Conservation (phyloP, 2,797 vertebrate genomes). For the Petrocephalus sullivani region DNA sequence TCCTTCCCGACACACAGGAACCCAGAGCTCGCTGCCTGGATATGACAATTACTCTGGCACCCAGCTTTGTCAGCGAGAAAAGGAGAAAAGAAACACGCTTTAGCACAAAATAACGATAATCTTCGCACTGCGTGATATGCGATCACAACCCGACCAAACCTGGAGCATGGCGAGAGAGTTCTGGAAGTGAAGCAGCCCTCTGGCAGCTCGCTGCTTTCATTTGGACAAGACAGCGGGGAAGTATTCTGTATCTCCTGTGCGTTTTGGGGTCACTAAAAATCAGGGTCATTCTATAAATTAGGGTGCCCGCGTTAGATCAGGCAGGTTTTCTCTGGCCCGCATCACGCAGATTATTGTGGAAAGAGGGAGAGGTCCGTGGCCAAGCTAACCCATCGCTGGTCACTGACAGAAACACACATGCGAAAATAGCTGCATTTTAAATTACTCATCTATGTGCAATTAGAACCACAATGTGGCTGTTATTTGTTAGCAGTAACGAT, state of each 20-base stretch:
- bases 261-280: background rate
- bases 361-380: background rate
- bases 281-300: background rate
- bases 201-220: background rate
- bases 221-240: background rate
- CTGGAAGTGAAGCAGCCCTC: background rate
- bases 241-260: background rate
- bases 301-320: background rate
- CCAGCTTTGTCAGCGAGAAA: constrained; percentile 35
- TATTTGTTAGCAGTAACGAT: background rate
- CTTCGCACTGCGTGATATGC: background rate
- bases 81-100: constrained; percentile 27
- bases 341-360: background rate
- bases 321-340: background rate
- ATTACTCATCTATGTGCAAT: background rate
- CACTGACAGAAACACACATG: constrained; percentile 10
- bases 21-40: constrained; percentile 55
- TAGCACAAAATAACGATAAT: background rate
- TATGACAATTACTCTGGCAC: constrained; percentile 44
- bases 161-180: background rate
- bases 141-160: background rate
- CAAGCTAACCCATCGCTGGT: background rate
- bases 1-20: constrained; percentile 43
- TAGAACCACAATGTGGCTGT: background rate
- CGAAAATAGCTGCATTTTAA: background rate